phyloP scores from a whole-genome alignment of 1,140 invertebrate species.

The Nylanderia fulva region DNA sequence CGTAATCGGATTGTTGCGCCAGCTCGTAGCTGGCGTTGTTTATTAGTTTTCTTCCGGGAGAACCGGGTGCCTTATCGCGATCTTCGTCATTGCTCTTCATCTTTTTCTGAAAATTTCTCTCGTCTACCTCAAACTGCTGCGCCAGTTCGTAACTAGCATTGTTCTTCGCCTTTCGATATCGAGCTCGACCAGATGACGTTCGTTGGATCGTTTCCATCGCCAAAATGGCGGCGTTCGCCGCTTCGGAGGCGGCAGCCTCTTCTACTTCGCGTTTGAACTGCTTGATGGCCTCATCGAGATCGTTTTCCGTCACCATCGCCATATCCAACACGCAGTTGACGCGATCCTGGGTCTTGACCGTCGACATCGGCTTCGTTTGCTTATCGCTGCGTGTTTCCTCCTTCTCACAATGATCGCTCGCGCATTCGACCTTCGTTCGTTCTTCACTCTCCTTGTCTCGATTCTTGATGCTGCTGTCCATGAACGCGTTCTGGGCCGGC shows the following conservation, averaged over 20 bases:
- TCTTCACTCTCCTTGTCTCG: slow-evolving; percentile 20
- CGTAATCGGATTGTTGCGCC: slow-evolving; percentile 82
- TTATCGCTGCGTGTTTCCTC: not conserved
- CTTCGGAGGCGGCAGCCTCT: slow-evolving; percentile 64
- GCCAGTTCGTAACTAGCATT: slow-evolving; percentile 83
- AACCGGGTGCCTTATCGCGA: not conserved
- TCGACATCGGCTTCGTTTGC: slow-evolving; percentile 55
- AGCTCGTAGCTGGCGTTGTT: slow-evolving; percentile 85
- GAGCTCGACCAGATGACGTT: slow-evolving; percentile 44
- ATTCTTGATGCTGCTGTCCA: slow-evolving; percentile 71
- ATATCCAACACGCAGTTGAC: slow-evolving; percentile 79
- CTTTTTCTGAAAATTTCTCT: slow-evolving; percentile 58
- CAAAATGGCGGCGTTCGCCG: slow-evolving; percentile 61
- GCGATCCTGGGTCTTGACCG: slow-evolving; percentile 83
- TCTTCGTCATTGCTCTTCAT: slow-evolving; percentile 6
- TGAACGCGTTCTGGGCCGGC: slow-evolving; percentile 73
- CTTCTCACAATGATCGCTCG: slow-evolving; percentile 42
- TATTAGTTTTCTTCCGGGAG: slow-evolving; percentile 62
- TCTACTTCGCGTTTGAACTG: slow-evolving; percentile 77
- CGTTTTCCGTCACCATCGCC: slow-evolving; percentile 80
- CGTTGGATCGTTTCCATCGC: slow-evolving; percentile 66
- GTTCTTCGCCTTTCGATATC: slow-evolving; percentile 75
- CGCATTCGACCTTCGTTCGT: slow-evolving; percentile 47
- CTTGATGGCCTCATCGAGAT: slow-evolving; percentile 79
- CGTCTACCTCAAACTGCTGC: slow-evolving; percentile 80